Conservation (phyloP, 2,888 invertebrate species). For the Leucophenga maculata region DNA sequence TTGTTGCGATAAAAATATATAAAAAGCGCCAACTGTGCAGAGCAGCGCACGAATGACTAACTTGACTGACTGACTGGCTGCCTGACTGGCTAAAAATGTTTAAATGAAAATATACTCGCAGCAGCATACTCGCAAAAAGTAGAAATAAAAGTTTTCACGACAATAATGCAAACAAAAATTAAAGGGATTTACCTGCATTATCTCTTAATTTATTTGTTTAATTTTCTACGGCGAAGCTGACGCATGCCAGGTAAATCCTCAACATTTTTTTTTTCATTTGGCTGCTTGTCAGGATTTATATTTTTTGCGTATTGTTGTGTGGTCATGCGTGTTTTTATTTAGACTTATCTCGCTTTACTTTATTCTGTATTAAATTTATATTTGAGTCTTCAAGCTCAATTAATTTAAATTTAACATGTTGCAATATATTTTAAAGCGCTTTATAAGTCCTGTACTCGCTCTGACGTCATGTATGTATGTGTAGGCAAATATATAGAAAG, state of each 20-base stretch:
- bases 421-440: slow-evolving; percentile 8
- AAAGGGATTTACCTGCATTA: slow-evolving; percentile 65
- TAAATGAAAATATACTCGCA: neutral
- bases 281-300: neutral
- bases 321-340: slow-evolving; percentile 15
- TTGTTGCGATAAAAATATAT: slow-evolving; percentile 55
- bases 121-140: neutral
- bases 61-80: neutral
- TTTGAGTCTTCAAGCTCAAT: neutral
- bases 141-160: slow-evolving; percentile 13
- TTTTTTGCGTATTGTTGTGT: neutral
- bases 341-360: neutral
- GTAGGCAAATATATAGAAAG: neutral
- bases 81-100: neutral
- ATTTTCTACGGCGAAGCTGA: neutral
- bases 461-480: neutral
- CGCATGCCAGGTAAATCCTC: slow-evolving; percentile 14
- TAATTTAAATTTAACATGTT: slow-evolving; percentile 6
- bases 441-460: neutral
- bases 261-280: neutral
- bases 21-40: slow-evolving; percentile 29
- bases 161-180: slow-evolving; percentile 43
- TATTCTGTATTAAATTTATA: neutral
- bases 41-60: slow-evolving; percentile 36
- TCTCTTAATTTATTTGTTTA: slow-evolving; percentile 62